Evolutionary conservation across 53 echinoderm and acorn worm species (phyloP).

Genomic region (Actinopyga echinites): DNA sequence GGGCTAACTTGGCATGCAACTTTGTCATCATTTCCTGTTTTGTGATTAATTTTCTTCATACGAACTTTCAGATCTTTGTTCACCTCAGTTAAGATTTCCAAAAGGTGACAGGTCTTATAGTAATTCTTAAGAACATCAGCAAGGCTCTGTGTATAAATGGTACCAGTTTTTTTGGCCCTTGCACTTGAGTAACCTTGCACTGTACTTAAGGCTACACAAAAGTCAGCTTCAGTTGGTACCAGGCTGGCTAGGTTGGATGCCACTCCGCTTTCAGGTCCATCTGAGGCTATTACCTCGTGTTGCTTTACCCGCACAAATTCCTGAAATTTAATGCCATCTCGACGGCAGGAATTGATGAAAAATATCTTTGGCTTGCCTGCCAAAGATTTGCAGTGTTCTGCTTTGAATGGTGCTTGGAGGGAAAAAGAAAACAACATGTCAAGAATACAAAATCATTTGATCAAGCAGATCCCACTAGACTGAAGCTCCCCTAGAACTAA

Average conservation of each 20-base stretch:
- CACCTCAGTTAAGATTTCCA: neutral
- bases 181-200: constrained; percentile 22
- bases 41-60: too few species aligned
- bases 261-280: neutral
- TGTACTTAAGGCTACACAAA: constrained; percentile 8
- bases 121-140: neutral
- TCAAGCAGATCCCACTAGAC: too few species aligned
- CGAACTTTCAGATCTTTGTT: too few species aligned
- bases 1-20: too few species aligned
- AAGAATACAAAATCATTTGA: too few species aligned
- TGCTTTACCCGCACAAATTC: neutral
- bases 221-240: neutral
- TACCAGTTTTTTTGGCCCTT: neutral
- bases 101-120: neutral
- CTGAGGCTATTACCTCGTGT: neutral
- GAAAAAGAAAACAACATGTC: too few species aligned
- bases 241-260: neutral
- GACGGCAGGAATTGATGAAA: constrained; percentile 25
- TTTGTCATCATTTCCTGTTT: too few species aligned
- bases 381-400: neutral
- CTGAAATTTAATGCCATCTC: neutral
- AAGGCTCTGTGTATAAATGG: neutral
- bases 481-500: too few species aligned
- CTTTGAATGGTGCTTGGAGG: too few species aligned
- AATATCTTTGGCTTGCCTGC: constrained; percentile 33